A percentile compares a stretch with the other conserved stretches of the same genome.
These are phyloP conservation scores for Stylophora pistillata DNA, from an alignment of 64 coral and sea anemone genomes.

Conservation along the genomic window DNA sequence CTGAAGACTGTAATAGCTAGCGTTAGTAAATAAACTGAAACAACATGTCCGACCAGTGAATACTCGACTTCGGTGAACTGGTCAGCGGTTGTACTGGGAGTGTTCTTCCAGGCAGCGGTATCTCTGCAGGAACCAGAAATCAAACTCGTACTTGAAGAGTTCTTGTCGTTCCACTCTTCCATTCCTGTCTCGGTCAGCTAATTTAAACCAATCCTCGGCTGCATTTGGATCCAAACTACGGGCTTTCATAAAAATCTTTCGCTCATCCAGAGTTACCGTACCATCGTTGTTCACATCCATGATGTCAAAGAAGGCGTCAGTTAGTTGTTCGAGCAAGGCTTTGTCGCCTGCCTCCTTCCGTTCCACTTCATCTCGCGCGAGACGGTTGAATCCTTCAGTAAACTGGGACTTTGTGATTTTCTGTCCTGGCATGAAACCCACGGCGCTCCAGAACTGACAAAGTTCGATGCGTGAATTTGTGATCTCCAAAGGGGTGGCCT, in stretches of 20 bases:
- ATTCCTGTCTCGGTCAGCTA: slow-evolving; percentile 64
- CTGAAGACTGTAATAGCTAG: no score
- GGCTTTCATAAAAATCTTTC: slow-evolving; percentile 58
- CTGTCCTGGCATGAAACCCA: slow-evolving; percentile 64
- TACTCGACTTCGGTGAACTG: no score
- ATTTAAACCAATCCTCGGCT: slow-evolving; percentile 48
- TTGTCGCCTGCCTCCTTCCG: slow-evolving; percentile 9
- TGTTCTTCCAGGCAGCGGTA: no score
- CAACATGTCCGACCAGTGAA: no score
- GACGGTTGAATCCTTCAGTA: slow-evolving; percentile 43
- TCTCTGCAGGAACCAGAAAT: slow-evolving; percentile 76
- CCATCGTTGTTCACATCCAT: slow-evolving; percentile 73
- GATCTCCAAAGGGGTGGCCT: slow-evolving; percentile 28
- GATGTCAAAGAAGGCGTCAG: slow-evolving; percentile 76
- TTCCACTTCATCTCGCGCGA: slow-evolving; percentile 49
- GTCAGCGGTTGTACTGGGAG: no score
- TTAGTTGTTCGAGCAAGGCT: slow-evolving; percentile 52
- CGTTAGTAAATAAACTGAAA: no score
- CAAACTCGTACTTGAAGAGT: slow-evolving; percentile 60
- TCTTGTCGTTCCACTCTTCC: slow-evolving; percentile 67
- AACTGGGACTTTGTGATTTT: slow-evolving; percentile 58
- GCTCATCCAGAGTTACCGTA: slow-evolving; percentile 52
- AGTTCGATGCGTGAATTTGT: slow-evolving; percentile 28
- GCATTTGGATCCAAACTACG: slow-evolving; percentile 30
- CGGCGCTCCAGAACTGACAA: slow-evolving; percentile 43